phyloP scores from a whole-genome alignment of 1,140 invertebrate genomes.

The Drosophila tsacasi region DNA sequence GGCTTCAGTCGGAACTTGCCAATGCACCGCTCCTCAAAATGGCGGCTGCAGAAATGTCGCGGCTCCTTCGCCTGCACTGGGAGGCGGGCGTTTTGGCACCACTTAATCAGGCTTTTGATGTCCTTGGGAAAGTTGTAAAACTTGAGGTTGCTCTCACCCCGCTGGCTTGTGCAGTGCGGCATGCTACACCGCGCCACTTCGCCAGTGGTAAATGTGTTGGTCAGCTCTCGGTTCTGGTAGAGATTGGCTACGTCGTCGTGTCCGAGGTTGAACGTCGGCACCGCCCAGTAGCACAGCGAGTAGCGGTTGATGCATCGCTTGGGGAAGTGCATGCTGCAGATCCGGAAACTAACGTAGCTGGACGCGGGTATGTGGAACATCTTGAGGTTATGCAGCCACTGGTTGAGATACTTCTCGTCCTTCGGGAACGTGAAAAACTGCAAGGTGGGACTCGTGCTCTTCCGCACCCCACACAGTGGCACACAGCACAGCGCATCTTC shows the following conservation, averaged over 20 bases:
- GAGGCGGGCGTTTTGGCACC: constrained; percentile 80
- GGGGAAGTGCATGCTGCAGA: constrained; percentile 82
- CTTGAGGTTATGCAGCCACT: constrained; percentile 82
- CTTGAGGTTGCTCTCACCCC: constrained; percentile 79
- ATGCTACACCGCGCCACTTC: constrained; percentile 80
- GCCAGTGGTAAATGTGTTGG: constrained; percentile 77
- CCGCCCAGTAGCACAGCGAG: constrained; percentile 81
- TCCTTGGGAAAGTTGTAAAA: constrained; percentile 82
- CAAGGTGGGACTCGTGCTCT: constrained; percentile 76
- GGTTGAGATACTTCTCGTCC: constrained; percentile 79
- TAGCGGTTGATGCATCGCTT: constrained; percentile 82
- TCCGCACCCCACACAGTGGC: constrained; percentile 75
- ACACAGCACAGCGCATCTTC: constrained; percentile 80
- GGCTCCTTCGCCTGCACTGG: constrained; percentile 79
- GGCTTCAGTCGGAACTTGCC: constrained; percentile 80
- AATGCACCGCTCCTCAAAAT: constrained; percentile 81
- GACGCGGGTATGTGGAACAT: constrained; percentile 73
- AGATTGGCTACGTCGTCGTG: constrained; percentile 82
- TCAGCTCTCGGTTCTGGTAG: constrained; percentile 80
- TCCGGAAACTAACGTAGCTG: constrained; percentile 69
- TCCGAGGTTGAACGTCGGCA: constrained; percentile 80
- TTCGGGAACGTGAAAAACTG: constrained; percentile 81
- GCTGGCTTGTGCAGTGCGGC: constrained; percentile 75
- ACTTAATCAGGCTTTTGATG: constrained; percentile 80
- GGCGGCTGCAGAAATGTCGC: constrained; percentile 77